A percentile compares a stretch with the other conserved stretches of the same genome.
Evolutionary conservation across 2,113 vertebrate genomes (phyloP).

Genomic region (Lycaon pictus): DNA sequence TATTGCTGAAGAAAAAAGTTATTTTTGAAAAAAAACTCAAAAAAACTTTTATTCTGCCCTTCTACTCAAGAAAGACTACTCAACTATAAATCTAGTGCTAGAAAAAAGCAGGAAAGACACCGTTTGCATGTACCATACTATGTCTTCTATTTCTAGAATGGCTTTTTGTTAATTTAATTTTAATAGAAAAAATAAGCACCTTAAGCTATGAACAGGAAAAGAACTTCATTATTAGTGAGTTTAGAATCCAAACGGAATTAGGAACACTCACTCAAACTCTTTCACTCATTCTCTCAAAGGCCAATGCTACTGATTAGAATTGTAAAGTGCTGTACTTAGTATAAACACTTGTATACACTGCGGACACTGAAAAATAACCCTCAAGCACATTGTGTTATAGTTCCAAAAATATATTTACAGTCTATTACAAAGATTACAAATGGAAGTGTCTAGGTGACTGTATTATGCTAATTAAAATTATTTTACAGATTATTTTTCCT

Average conservation of each 20-base stretch:
- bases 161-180: slow-evolving; percentile 86
- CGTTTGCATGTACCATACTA: slow-evolving; percentile 82
- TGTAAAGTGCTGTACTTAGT: slow-evolving; percentile 90
- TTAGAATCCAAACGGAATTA: slow-evolving; percentile 86
- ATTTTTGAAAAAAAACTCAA: slow-evolving; percentile 81
- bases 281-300: slow-evolving; percentile 87
- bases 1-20: slow-evolving; percentile 88
- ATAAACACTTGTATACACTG: slow-evolving; percentile 90
- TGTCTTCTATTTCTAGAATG: slow-evolving; percentile 82
- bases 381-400: slow-evolving; percentile 98
- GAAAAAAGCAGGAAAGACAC: slow-evolving; percentile 87
- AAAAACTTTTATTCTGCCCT: slow-evolving; percentile 84
- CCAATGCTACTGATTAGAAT: slow-evolving; percentile 88
- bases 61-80: slow-evolving; percentile 87
- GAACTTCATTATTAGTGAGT: slow-evolving; percentile 85
- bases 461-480: slow-evolving; percentile 94
- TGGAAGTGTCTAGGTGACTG: slow-evolving; percentile 97
- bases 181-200: slow-evolving; percentile 87
- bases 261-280: slow-evolving; percentile 85
- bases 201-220: slow-evolving; percentile 87
- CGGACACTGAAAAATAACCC: slow-evolving; percentile 92
- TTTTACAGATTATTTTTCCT: slow-evolving; percentile 92
- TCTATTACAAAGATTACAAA: slow-evolving; percentile 99
- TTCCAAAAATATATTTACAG: slow-evolving; percentile 99
- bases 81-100: slow-evolving; percentile 86